Evolutionary conservation across 2,113 vertebrate genomes (phyloP).

Genomic region (Lates calcarifer): DNA sequence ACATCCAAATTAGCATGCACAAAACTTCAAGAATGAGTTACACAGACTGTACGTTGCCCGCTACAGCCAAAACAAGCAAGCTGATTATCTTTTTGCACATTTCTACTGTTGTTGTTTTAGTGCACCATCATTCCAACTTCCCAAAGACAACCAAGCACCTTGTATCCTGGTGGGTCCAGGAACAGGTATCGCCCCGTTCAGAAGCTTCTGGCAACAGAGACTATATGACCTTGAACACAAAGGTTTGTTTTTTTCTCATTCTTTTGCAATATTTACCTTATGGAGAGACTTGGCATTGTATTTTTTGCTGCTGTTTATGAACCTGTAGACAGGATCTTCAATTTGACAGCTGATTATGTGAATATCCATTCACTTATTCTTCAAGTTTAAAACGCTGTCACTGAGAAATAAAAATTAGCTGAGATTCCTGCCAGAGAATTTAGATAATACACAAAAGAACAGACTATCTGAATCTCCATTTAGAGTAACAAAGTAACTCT

Average conservation of each 20-base stretch:
- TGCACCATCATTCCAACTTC: conserved; percentile 94
- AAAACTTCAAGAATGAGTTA: no score
- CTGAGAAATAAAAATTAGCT: background rate
- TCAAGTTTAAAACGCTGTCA: background rate
- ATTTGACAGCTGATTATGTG: background rate
- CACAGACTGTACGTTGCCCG: no score
- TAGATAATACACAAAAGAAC: background rate
- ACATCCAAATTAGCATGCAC: no score
- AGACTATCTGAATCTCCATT: background rate
- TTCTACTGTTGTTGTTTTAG: conserved; percentile 74
- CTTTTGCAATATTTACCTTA: background rate
- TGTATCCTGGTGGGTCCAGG: conserved; percentile 97
- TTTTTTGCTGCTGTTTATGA: background rate
- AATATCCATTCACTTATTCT: conserved; percentile 2
- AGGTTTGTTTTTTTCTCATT: conserved; percentile 78
- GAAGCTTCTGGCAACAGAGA: conserved; percentile 98
- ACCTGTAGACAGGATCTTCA: background rate
- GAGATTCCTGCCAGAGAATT: conserved; percentile 14
- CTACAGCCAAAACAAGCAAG: no score
- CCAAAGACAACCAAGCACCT: conserved; percentile 91
- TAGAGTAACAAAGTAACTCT: conserved; percentile 2
- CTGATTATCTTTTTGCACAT: background rate
- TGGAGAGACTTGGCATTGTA: background rate
- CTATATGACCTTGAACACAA: conserved; percentile 93
- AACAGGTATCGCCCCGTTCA: conserved; percentile 97